These are phyloP conservation scores for Doryteuthis pealeii DNA, from an alignment of 1,140 invertebrate genomes.

Conservation along the genomic window DNA sequence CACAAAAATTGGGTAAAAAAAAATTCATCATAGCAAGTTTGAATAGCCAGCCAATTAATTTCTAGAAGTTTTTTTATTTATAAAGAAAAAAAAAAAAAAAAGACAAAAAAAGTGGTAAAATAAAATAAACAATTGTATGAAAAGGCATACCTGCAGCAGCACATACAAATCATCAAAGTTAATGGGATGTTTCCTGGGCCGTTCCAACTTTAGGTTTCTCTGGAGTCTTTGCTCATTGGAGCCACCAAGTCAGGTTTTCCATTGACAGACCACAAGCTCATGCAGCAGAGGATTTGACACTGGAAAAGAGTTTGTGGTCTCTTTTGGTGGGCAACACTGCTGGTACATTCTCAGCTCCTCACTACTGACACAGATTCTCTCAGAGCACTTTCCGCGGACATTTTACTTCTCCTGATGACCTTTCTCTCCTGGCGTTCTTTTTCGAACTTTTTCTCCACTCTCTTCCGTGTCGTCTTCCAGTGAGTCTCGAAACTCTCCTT, in stretches of 20 bases:
- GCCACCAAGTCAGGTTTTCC: background rate
- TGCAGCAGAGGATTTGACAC: conserved; percentile 51
- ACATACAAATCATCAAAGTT: conserved; percentile 9
- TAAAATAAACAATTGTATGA: too few relatives aligned
- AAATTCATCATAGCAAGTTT: too few relatives aligned
- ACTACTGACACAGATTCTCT: conserved; percentile 21
- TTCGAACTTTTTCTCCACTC: conserved; percentile 28
- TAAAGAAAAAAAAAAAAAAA: too few relatives aligned
- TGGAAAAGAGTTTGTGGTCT: conserved; percentile 75
- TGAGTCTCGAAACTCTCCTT: background rate
- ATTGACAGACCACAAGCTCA: background rate
- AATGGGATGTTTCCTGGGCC: conserved; percentile 43
- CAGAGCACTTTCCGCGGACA: conserved; percentile 32
- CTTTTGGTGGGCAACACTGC: conserved; percentile 87
- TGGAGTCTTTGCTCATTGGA: conserved; percentile 20
- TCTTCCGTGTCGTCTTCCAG: conserved; percentile 27
- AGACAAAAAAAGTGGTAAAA: too few relatives aligned
- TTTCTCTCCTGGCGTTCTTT: conserved; percentile 24
- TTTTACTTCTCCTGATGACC: conserved; percentile 30
- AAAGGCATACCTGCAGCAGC: background rate
- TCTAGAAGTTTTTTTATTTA: too few relatives aligned
- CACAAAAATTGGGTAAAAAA: too few relatives aligned
- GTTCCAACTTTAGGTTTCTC: conserved; percentile 49
- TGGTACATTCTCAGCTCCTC: conserved; percentile 36
- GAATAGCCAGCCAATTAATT: too few relatives aligned